Evolutionary conservation across 2,113 vertebrate genomes (phyloP).

Genomic region (Strix uralensis): DNA sequence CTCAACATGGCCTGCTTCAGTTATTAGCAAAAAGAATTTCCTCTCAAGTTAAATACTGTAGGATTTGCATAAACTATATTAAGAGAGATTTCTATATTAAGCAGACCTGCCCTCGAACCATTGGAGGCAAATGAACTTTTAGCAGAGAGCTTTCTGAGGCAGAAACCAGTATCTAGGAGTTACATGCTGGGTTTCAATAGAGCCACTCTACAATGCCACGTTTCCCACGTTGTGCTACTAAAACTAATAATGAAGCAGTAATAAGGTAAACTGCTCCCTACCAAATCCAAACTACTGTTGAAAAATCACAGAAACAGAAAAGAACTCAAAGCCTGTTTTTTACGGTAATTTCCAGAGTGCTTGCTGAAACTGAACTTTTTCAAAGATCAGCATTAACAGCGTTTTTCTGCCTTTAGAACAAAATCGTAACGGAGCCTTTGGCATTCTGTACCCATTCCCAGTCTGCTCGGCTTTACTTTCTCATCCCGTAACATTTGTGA

Average conservation of each 20-base stretch:
- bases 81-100: conserved; percentile 61
- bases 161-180: not conserved
- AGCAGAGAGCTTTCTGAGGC: not conserved
- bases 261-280: not conserved
- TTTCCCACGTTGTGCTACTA: not conserved
- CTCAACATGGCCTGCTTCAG: conserved; percentile 47
- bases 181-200: not conserved
- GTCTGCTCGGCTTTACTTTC: not conserved
- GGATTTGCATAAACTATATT: conserved; percentile 67
- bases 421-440: not conserved
- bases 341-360: not conserved
- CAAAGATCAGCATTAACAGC: not conserved
- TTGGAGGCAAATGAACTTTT: conserved; percentile 50
- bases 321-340: not conserved
- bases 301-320: not conserved
- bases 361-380: not conserved
- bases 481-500: not conserved
- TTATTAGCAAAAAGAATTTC: conserved; percentile 68
- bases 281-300: not conserved
- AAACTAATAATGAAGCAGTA: not conserved
- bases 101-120: conserved; percentile 51
- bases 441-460: not conserved
- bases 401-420: not conserved
- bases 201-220: not conserved
- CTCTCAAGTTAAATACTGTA: conserved; percentile 58